Conservation (phyloP, 2,797 vertebrate genomes). For the Huso huso region DNA sequence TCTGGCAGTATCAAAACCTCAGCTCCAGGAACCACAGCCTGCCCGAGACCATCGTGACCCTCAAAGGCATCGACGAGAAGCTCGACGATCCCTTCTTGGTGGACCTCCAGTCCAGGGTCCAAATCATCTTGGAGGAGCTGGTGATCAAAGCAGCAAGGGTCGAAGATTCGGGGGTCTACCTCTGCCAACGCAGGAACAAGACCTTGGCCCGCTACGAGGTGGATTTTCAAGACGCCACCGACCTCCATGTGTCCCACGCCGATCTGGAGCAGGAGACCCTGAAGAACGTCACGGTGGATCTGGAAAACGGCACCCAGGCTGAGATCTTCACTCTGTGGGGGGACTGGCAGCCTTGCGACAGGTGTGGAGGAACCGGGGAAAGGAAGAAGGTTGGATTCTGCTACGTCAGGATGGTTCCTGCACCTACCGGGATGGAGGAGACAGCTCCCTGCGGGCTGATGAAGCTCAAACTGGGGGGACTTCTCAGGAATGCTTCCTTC, state of each 20-base stretch:
- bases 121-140: conserved; percentile 16
- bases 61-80: no score
- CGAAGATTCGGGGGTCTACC: conserved; percentile 29
- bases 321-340: conserved; percentile 36
- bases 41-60: no score
- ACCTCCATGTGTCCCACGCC: conserved; percentile 26
- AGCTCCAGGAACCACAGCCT: neutral
- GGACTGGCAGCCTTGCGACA: conserved; percentile 39
- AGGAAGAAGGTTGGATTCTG: conserved; percentile 38
- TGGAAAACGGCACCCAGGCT: neutral
- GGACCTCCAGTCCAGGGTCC: conserved; percentile 1
- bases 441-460: conserved; percentile 29
- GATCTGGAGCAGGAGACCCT: conserved; percentile 25
- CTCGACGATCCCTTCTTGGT: neutral
- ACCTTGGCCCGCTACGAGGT: conserved; percentile 29
- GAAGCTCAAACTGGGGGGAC: neutral
- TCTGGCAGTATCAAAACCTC: conserved; percentile 22
- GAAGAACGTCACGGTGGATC: conserved; percentile 20
- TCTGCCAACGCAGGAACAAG: conserved; percentile 14
- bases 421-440: accelerated
- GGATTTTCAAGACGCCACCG: conserved; percentile 34
- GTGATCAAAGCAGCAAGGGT: conserved; percentile 20
- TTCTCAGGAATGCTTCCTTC: neutral
- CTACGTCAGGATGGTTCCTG: conserved; percentile 10
- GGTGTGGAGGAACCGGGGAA: conserved; percentile 21